phyloP scores from a whole-genome alignment of 2,888 invertebrate genomes.

The Pseudanteris insignis region DNA sequence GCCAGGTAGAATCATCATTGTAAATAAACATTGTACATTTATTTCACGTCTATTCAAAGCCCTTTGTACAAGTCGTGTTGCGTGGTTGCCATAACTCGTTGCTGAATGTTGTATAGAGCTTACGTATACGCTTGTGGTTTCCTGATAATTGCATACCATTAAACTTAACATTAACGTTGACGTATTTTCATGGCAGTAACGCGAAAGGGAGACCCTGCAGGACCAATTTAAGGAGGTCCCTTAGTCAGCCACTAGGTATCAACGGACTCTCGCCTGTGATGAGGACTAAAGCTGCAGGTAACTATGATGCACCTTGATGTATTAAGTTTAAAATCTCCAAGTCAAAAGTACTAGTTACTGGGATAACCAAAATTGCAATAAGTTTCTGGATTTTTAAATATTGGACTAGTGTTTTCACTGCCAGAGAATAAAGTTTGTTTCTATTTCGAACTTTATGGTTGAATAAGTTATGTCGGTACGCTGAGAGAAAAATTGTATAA shows the following conservation, averaged over 20 bases:
- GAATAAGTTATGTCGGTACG: too few species aligned
- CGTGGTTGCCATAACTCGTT: conserved; percentile 56
- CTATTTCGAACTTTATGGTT: too few species aligned
- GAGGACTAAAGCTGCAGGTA: conserved; percentile 69
- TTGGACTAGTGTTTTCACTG: too few species aligned
- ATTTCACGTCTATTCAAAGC: conserved; percentile 20
- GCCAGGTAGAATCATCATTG: conserved; percentile 37
- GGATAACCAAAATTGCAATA: too few species aligned
- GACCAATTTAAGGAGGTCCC: conserved; percentile 70
- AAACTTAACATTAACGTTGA: conserved; percentile 3
- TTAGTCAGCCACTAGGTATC: conserved; percentile 76
- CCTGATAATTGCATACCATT: conserved; percentile 10
- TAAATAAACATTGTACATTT: conserved; percentile 43
- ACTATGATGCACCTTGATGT: too few species aligned
- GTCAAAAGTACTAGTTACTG: too few species aligned
- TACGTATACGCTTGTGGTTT: conserved; percentile 50
- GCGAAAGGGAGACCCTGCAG: conserved; percentile 64
- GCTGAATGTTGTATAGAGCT: conserved; percentile 64
- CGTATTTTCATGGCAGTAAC: conserved; percentile 57
- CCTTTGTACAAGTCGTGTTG: conserved; percentile 26
- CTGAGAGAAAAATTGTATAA: too few species aligned
- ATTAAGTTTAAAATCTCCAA: too few species aligned
- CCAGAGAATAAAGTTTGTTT: too few species aligned
- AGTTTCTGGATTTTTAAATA: too few species aligned
- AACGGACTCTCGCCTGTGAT: conserved; percentile 71